These are phyloP conservation scores for Mus pahari DNA, from an alignment of 2,113 vertebrate species.

Conservation along the genomic window DNA sequence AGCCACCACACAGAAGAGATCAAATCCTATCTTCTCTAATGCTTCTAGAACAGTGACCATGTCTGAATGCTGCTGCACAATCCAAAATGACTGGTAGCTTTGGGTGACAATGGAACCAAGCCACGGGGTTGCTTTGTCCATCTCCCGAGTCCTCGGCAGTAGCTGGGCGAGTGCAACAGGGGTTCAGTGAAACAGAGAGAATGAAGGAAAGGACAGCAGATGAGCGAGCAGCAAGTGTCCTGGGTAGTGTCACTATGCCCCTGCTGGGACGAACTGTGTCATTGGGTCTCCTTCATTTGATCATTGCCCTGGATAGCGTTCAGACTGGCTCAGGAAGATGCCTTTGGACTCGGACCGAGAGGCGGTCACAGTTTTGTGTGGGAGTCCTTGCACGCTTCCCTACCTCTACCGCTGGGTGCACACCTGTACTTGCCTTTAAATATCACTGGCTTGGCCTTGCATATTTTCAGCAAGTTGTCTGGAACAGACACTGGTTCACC, in stretches of 20 bases:
- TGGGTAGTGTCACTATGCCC: rapidly evolving
- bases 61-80: not conserved
- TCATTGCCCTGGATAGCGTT: not conserved
- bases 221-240: rapidly evolving
- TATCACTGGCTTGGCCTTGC: slow-evolving; percentile 95
- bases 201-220: not conserved
- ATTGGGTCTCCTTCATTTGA: rapidly evolving
- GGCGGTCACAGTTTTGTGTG: rapidly evolving
- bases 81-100: not conserved
- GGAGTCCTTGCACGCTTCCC: rapidly evolving
- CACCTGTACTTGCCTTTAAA: slow-evolving; percentile 91
- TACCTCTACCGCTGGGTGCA: rapidly evolving
- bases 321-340: not conserved
- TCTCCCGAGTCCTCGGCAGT: rapidly evolving
- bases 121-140: not conserved
- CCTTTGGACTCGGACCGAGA: not conserved
- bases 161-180: too few species aligned
- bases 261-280: rapidly evolving
- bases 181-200: rapidly evolving
- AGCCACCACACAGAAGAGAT: rapidly evolving
- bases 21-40: not conserved
- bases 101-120: not conserved
- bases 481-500: slow-evolving; percentile 93
- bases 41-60: not conserved
- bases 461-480: slow-evolving; percentile 94